phyloP scores from a whole-genome alignment of 2,888 invertebrate species.

The Eristalis arbustorum region DNA sequence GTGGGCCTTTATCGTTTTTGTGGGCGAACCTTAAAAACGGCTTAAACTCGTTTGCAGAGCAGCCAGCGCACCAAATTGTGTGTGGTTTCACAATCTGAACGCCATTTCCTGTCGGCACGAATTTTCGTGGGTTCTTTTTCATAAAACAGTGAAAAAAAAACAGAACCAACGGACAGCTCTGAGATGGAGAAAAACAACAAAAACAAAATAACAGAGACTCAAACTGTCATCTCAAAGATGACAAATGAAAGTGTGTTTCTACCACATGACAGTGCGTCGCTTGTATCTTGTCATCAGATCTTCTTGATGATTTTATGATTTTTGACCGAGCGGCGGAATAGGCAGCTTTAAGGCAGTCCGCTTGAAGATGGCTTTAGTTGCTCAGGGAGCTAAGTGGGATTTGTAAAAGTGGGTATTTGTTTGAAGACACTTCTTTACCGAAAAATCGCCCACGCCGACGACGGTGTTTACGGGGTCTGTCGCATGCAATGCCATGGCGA shows the following conservation, averaged over 20 bases:
- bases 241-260: conserved; percentile 57
- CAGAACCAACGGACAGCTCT: background rate
- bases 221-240: conserved; percentile 44
- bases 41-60: conserved; percentile 46
- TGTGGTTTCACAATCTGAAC: conserved; percentile 67
- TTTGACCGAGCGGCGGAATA: background rate
- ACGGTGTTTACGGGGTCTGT: no score
- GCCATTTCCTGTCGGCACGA: conserved; percentile 67
- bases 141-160: conserved; percentile 7
- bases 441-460: no score
- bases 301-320: background rate
- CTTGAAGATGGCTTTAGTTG: no score
- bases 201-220: background rate
- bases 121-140: conserved; percentile 62
- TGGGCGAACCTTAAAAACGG: conserved; percentile 62
- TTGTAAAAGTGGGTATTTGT: no score
- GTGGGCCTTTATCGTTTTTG: conserved; percentile 71
- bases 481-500: no score
- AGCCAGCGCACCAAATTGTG: conserved; percentile 57
- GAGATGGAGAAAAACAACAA: background rate
- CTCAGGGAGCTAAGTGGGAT: no score
- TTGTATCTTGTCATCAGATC: background rate
- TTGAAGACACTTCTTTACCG: no score
- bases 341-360: background rate
- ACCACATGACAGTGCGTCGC: background rate